phyloP scores from a whole-genome alignment of 2,797 vertebrate genomes.

The Decapterus maruadsi region DNA sequence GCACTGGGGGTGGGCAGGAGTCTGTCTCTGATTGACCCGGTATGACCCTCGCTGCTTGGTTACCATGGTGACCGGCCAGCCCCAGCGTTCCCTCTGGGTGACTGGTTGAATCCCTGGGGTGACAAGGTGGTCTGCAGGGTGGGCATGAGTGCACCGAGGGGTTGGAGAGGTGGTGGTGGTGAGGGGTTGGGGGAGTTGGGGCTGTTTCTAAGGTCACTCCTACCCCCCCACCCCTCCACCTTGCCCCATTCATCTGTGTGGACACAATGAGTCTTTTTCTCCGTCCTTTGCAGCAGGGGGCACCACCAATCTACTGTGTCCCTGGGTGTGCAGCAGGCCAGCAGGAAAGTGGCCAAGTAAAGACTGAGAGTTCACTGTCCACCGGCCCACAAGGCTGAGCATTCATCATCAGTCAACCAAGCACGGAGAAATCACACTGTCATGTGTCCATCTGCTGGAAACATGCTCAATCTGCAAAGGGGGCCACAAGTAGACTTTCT shows the following conservation, averaged over 20 bases:
- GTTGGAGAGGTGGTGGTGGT: not conserved
- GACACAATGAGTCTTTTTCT: not conserved
- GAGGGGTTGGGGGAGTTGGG: too few species aligned
- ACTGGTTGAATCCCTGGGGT: slow-evolving; percentile 68
- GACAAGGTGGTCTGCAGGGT: slow-evolving; percentile 57
- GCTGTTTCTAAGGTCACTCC: too few species aligned
- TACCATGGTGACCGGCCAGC: slow-evolving; percentile 64
- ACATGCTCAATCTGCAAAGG: not conserved
- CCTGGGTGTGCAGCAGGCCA: not conserved
- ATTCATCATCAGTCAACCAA: slow-evolving; percentile 29
- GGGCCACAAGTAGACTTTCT: not conserved
- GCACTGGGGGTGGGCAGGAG: slow-evolving; percentile 65
- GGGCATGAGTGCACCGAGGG: slow-evolving; percentile 63
- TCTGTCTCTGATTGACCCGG: slow-evolving; percentile 80
- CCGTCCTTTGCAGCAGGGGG: slow-evolving; percentile 52
- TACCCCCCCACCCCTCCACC: slow-evolving; percentile 20
- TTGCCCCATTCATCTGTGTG: slow-evolving; percentile 25
- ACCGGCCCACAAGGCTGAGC: slow-evolving; percentile 32
- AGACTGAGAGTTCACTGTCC: slow-evolving; percentile 30
- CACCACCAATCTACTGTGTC: slow-evolving; percentile 37
- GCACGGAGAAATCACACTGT: not conserved
- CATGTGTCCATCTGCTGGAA: slow-evolving; percentile 18
- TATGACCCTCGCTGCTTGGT: slow-evolving; percentile 76
- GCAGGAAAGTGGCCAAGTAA: slow-evolving; percentile 16
- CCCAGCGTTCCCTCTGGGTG: slow-evolving; percentile 62